phyloP scores from a whole-genome alignment of 2,797 vertebrate species.

The Cynodonichthys magdalenae region DNA sequence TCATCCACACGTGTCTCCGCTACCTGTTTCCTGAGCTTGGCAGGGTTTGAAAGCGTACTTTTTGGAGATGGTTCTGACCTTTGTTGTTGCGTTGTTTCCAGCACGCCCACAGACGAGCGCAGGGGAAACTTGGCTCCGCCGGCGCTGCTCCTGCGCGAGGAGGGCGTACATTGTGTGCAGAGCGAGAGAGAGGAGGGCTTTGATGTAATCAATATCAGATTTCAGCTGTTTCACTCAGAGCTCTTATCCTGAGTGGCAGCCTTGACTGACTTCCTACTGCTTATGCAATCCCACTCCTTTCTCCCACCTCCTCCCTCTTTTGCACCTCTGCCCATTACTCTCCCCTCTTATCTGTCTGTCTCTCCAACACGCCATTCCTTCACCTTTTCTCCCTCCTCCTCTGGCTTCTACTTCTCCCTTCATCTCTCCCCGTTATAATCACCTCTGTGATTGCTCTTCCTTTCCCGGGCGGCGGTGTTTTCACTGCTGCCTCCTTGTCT shows the following conservation, averaged over 20 bases:
- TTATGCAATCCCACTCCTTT: constrained; percentile 63
- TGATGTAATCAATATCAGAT: constrained; percentile 81
- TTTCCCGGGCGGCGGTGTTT: constrained; percentile 69
- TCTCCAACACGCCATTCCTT: constrained; percentile 43
- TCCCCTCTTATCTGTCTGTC: constrained; percentile 47
- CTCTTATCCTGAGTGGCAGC: constrained; percentile 75
- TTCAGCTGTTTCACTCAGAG: constrained; percentile 77
- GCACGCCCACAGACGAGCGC: constrained; percentile 35
- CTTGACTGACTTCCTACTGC: constrained; percentile 74
- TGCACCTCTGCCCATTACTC: constrained; percentile 57
- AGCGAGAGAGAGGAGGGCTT: constrained; percentile 59
- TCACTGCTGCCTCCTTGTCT: constrained; percentile 70
- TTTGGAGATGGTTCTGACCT: constrained; percentile 69
- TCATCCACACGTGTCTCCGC: constrained; percentile 49
- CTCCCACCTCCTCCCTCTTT: constrained; percentile 56
- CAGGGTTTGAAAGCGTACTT: constrained; percentile 55
- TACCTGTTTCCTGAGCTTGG: constrained; percentile 64
- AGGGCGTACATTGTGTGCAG: constrained; percentile 68
- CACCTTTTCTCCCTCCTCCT: constrained; percentile 35
- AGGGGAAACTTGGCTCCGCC: constrained; percentile 55
- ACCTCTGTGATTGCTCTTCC: constrained; percentile 78
- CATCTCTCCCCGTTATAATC: constrained; percentile 63
- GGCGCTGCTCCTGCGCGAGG: constrained; percentile 44
- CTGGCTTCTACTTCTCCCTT: constrained; percentile 49
- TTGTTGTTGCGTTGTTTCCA: constrained; percentile 50